Conservation (phyloP, 2,888 invertebrate genomes). For the Nesidiocoris tenuis region DNA sequence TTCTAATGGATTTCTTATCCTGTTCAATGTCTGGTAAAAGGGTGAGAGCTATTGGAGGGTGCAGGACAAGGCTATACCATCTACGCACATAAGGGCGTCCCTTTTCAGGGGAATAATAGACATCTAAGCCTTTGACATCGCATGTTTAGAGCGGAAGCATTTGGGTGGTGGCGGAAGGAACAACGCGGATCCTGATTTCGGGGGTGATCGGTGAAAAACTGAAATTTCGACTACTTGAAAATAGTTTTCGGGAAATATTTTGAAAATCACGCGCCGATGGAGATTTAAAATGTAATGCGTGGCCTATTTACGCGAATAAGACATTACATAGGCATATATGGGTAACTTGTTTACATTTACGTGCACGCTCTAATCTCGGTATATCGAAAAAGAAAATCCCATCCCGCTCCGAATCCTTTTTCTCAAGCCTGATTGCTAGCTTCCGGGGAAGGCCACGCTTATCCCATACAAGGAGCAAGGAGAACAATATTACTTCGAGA, state of each 20-base stretch:
- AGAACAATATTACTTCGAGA: constrained; percentile 23
- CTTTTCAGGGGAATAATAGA: neutral
- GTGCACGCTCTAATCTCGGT: neutral
- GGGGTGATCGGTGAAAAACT: no score
- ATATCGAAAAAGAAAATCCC: neutral
- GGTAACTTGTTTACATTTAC: neutral
- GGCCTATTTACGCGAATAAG: no score
- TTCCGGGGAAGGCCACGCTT: neutral
- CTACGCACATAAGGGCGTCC: neutral
- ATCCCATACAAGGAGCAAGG: neutral
- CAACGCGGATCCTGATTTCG: no score
- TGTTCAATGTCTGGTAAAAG: constrained; percentile 35
- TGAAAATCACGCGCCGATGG: no score
- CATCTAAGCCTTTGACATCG: neutral
- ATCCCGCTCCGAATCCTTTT: neutral
- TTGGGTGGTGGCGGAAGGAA: no score
- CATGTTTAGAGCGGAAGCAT: neutral
- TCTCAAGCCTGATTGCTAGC: neutral
- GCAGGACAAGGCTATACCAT: constrained; percentile 8
- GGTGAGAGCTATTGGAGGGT: constrained; percentile 4
- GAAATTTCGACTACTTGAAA: no score
- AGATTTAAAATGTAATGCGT: no score
- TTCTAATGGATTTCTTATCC: constrained; percentile 47
- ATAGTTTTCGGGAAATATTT: no score
- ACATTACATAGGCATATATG: no score